These are phyloP conservation scores for Melopsittacus undulatus DNA, from an alignment of 2,797 vertebrate genomes.

Conservation along the genomic window DNA sequence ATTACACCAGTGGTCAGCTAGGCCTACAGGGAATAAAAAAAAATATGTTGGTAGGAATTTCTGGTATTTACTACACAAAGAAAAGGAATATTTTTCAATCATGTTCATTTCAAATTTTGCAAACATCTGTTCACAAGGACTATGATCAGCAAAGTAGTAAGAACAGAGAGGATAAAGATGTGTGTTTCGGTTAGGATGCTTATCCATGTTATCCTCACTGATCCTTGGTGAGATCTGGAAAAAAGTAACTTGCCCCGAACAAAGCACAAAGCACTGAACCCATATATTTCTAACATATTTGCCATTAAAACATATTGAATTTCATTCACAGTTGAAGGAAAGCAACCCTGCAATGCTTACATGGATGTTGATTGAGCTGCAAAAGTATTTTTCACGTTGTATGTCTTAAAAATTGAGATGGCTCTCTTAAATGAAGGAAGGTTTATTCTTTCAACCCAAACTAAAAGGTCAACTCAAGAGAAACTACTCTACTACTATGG, in stretches of 20 bases:
- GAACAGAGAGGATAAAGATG: not conserved
- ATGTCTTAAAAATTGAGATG: slow-evolving; percentile 57
- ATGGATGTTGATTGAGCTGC: slow-evolving; percentile 42
- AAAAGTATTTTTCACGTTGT: slow-evolving; percentile 20
- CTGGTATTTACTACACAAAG: not conserved
- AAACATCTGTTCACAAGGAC: not conserved
- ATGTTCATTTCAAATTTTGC: not conserved
- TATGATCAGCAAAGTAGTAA: not conserved
- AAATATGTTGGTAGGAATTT: not conserved
- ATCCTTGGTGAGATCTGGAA: slow-evolving; percentile 28
- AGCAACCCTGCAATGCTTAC: slow-evolving; percentile 41
- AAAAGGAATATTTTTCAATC: not conserved
- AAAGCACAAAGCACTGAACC: slow-evolving; percentile 40
- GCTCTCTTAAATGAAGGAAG: slow-evolving; percentile 26
- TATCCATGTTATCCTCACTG: not conserved
- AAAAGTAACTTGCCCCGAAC: slow-evolving; percentile 56
- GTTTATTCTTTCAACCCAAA: slow-evolving; percentile 20
- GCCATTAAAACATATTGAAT: slow-evolving; percentile 42
- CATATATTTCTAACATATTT: slow-evolving; percentile 45
- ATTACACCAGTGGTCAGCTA: not conserved
- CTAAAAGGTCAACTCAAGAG: not conserved
- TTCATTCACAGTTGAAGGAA: slow-evolving; percentile 58
- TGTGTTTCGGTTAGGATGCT: not conserved
- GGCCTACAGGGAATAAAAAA: not conserved
- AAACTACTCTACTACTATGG: not conserved